Evolutionary conservation across 2,888 invertebrate genomes (phyloP).

Genomic region (Junonia oenone): DNA sequence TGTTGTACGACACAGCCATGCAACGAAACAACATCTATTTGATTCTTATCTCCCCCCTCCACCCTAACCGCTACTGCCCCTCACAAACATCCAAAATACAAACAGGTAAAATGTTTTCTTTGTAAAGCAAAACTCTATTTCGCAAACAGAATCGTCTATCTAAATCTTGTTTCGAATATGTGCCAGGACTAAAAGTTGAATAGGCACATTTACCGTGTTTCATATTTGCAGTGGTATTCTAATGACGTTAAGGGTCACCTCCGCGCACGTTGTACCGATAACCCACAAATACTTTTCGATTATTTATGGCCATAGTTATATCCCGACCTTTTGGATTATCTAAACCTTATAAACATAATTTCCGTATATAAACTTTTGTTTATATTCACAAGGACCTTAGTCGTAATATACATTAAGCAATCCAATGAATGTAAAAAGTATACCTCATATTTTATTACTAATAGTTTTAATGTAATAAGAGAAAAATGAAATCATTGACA

Average conservation of each 20-base stretch:
- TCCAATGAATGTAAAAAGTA: too few species aligned
- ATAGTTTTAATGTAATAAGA: not conserved
- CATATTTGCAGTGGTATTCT: slow-evolving; percentile 30
- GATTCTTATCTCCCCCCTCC: slow-evolving; percentile 70
- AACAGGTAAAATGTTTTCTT: slow-evolving; percentile 69
- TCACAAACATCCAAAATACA: slow-evolving; percentile 61
- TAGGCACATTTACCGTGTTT: slow-evolving; percentile 24
- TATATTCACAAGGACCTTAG: not conserved
- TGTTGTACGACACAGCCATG: slow-evolving; percentile 60
- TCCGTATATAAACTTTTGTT: slow-evolving; percentile 15
- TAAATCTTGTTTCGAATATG: slow-evolving; percentile 44
- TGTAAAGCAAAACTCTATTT: slow-evolving; percentile 55
- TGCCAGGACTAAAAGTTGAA: slow-evolving; percentile 35
- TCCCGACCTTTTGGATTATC: slow-evolving; percentile 30
- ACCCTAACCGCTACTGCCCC: slow-evolving; percentile 36
- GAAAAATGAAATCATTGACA: slow-evolving; percentile 13
- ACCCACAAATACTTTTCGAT: slow-evolving; percentile 32
- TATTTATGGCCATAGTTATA: slow-evolving; percentile 34
- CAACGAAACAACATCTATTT: slow-evolving; percentile 78
- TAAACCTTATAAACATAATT: slow-evolving; percentile 26
- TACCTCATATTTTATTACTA: not conserved
- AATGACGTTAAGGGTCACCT: slow-evolving; percentile 33
- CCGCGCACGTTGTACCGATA: slow-evolving; percentile 28
- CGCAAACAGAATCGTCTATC: slow-evolving; percentile 54
- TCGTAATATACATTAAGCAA: too few species aligned